Evolutionary conservation across 2,113 vertebrate genomes (phyloP).

Genomic region (Benthochromis sp.): DNA sequence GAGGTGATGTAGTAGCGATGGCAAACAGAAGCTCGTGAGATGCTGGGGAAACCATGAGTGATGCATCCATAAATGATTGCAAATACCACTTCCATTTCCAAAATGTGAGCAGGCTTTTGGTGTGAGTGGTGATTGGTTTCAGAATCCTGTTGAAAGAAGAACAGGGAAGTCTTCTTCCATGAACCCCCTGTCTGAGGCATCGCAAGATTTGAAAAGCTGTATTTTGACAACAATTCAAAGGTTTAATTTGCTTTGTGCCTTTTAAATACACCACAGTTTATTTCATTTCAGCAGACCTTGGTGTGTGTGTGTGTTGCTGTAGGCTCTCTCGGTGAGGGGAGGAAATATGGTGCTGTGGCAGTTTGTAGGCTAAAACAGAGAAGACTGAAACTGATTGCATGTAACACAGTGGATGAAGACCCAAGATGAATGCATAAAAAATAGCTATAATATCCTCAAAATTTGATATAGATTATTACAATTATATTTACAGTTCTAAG

Average conservation of each 20-base stretch:
- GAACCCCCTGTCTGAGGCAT: not conserved
- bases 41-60: not conserved
- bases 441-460: not conserved
- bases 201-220: not conserved
- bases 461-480: not conserved
- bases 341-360: not conserved
- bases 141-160: slow-evolving; percentile 13
- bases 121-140: not conserved
- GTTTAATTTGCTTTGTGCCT: not conserved
- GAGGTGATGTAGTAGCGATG: not conserved
- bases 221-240: not conserved
- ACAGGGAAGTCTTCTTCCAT: not conserved
- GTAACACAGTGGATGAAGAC: not conserved
- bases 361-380: not conserved
- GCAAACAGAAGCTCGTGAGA: not conserved
- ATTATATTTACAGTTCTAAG: not conserved
- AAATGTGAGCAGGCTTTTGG: not conserved
- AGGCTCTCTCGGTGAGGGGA: not conserved
- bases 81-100: slow-evolving; percentile 10
- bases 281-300: not conserved
- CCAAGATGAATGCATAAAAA: not conserved
- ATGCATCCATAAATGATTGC: not conserved
- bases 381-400: not conserved
- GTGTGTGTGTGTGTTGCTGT: not conserved
- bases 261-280: not conserved